Base-by-base conservation (phyloP, 1,140 invertebrate genomes). In the Zaprionus nigranus region DNA sequence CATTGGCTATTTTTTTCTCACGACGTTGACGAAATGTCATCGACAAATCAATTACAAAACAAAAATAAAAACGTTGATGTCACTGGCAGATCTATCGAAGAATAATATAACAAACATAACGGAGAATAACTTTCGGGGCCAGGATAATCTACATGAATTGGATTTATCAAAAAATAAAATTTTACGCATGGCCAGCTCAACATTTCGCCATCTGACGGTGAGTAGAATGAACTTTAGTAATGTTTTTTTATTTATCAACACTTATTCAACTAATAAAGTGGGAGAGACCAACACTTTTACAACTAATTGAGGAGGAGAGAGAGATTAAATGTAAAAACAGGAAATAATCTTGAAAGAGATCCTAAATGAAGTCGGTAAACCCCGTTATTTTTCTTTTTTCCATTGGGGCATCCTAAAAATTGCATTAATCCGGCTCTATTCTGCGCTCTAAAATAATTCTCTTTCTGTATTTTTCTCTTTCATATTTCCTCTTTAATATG, bases 111-210 rank as follows among this genome's bases (percentile, higher is more conserved):
- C 95, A 11, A 94, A 95, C 75, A 94, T 97, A 5, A 93, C 97
- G 51, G 95, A 97, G 65, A 95, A 97, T 83, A 98, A 98, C 93
- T 98, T 98, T 83, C 90, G 94, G 9, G 95, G 95, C 36, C 93
- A 98, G 73, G 95, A 96, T 80, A 96, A 95, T 85, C 93, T 98
- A 13, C 94, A 95, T 30, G 96, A 97, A 79, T 94, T 98, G 60
- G 96, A 97, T 93, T 94, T 99, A 36, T 97, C 98, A 85, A 95
- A 97, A 91, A 98, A 98, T 93, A 93, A 95, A 75, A 95, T 96
- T 69, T 93, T 94, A 93, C 94, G 94, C 93, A 96, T 95, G 95
- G 96, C 93, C 66, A 97, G 96, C 73, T 96, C 96, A 61, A 95
- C 95, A 9, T 97, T 97, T 93, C 93, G 95, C 40, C 94, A 96